phyloP scores from a whole-genome alignment of 1,140 invertebrate genomes.

The Lordiphosa mommai region DNA sequence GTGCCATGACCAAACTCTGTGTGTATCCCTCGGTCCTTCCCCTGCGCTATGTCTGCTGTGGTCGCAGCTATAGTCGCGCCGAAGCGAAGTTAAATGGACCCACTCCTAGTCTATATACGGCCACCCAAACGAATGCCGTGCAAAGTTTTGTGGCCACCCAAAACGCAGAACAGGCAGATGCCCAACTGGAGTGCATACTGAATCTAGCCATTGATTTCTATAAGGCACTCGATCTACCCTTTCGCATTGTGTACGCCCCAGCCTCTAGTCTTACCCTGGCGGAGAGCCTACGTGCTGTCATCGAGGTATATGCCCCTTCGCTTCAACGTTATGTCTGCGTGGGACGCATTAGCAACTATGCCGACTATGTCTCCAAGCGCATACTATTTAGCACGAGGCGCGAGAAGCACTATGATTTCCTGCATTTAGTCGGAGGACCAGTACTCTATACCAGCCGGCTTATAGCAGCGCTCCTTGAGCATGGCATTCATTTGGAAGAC shows the following conservation, averaged over 20 bases:
- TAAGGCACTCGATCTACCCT: conserved; percentile 81
- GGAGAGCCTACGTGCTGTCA: conserved; percentile 82
- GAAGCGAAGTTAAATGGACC: conserved; percentile 27
- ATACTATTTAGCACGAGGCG: conserved; percentile 82
- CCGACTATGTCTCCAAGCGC: conserved; percentile 84
- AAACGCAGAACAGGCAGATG: conserved; percentile 65
- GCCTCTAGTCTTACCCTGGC: conserved; percentile 80
- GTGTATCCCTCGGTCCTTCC: conserved; percentile 82
- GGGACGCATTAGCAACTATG: conserved; percentile 82
- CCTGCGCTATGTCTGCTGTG: conserved; percentile 82
- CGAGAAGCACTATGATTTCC: conserved; percentile 80
- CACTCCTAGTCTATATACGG: conserved; percentile 81
- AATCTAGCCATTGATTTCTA: conserved; percentile 81
- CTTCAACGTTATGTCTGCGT: conserved; percentile 82
- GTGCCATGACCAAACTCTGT: conserved; percentile 82
- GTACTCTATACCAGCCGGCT: conserved; percentile 82
- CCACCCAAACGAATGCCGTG: conserved; percentile 82
- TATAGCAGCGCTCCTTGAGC: conserved; percentile 83
- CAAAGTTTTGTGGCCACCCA: conserved; percentile 81
- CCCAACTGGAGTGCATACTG: conserved; percentile 80
- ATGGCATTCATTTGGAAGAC: conserved; percentile 62
- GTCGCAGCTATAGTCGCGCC: conserved; percentile 81
- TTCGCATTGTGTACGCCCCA: conserved; percentile 81
- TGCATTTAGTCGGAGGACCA: conserved; percentile 82
- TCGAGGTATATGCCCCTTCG: conserved; percentile 84